A percentile compares a stretch with the other conserved stretches of the same genome.
These are phyloP conservation scores for Drosophila mauritiana DNA, from an alignment of 1,140 invertebrate species.

Conservation along the genomic window DNA sequence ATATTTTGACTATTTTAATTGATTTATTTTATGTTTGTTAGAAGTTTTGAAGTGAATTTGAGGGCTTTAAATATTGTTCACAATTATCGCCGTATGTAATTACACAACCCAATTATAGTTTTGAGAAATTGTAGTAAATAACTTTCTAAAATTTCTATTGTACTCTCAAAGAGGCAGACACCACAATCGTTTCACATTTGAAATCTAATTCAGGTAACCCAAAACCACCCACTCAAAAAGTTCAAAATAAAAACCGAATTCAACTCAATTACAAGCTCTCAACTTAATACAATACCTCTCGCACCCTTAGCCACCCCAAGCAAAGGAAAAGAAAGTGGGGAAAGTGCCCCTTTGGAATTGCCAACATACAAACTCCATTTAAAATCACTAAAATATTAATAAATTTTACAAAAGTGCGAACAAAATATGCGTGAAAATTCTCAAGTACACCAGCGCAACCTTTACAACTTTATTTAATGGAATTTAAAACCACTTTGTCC, in stretches of 20 bases:
- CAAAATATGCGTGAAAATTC: slow-evolving; percentile 83
- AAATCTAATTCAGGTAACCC: not conserved
- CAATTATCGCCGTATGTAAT: too few relatives aligned
- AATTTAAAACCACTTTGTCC: slow-evolving; percentile 83
- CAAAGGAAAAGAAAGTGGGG: slow-evolving; percentile 12
- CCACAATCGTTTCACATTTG: not conserved
- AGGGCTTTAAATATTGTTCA: too few relatives aligned
- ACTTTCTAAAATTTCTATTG: not conserved
- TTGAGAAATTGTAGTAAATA: too few relatives aligned
- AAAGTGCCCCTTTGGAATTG: slow-evolving; percentile 17
- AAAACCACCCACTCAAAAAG: slow-evolving; percentile 7
- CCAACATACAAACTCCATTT: slow-evolving; percentile 78
- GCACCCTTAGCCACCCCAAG: slow-evolving; percentile 18
- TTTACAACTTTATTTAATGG: slow-evolving; percentile 84
- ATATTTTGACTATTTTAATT: too few relatives aligned
- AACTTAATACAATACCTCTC: slow-evolving; percentile 56
- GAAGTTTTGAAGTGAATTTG: too few relatives aligned
- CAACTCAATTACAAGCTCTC: slow-evolving; percentile 61
- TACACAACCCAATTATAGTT: too few relatives aligned
- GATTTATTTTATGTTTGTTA: too few relatives aligned
- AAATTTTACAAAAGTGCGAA: slow-evolving; percentile 82
- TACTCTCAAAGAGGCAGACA: too few relatives aligned
- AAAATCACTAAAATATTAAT: slow-evolving; percentile 84
- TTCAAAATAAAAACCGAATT: slow-evolving; percentile 14
- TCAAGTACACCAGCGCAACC: slow-evolving; percentile 57